phyloP scores from a whole-genome alignment of 2,888 invertebrate species.

The Ennomos fuscantarius region DNA sequence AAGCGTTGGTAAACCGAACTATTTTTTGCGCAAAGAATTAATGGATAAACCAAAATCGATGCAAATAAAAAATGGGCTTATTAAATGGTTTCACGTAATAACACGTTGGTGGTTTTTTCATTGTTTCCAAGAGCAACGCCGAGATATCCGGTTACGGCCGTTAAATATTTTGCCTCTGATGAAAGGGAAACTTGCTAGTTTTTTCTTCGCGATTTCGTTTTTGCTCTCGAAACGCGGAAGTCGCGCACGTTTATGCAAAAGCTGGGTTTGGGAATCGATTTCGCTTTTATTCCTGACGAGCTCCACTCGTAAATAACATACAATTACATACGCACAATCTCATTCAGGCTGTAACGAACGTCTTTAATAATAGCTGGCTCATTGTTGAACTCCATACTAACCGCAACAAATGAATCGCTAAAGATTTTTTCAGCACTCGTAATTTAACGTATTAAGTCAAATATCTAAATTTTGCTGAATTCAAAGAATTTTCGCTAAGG shows the following conservation, averaged over 20 bases:
- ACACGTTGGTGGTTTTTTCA: constrained; percentile 82
- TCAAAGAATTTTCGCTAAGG: constrained; percentile 77
- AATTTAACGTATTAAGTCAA: constrained; percentile 74
- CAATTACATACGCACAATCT: constrained; percentile 68
- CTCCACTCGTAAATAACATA: constrained; percentile 68
- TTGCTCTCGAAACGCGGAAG: constrained; percentile 80
- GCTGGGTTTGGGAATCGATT: constrained; percentile 74
- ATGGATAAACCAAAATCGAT: constrained; percentile 82
- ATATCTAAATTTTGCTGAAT: constrained; percentile 75
- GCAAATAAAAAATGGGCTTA: constrained; percentile 82
- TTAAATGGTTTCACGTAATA: constrained; percentile 85
- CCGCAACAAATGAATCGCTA: constrained; percentile 48
- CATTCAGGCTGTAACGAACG: constrained; percentile 59
- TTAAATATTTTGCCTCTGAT: constrained; percentile 83
- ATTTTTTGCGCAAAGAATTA: constrained; percentile 80
- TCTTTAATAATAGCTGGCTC: constrained; percentile 58
- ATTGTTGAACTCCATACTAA: constrained; percentile 59
- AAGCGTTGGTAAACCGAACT: constrained; percentile 70
- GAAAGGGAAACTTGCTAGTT: constrained; percentile 83
- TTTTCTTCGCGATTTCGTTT: constrained; percentile 76
- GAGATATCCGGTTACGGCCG: constrained; percentile 84
- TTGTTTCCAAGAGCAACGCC: constrained; percentile 80
- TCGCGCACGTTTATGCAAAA: constrained; percentile 81
- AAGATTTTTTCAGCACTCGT: constrained; percentile 63
- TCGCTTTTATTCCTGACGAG: constrained; percentile 70